Percentiles rank a stretch among this genome's conserved stretches.
Evolutionary conservation across 2,113 vertebrate species (phyloP).

Genomic region (Struthidea cinerea): DNA sequence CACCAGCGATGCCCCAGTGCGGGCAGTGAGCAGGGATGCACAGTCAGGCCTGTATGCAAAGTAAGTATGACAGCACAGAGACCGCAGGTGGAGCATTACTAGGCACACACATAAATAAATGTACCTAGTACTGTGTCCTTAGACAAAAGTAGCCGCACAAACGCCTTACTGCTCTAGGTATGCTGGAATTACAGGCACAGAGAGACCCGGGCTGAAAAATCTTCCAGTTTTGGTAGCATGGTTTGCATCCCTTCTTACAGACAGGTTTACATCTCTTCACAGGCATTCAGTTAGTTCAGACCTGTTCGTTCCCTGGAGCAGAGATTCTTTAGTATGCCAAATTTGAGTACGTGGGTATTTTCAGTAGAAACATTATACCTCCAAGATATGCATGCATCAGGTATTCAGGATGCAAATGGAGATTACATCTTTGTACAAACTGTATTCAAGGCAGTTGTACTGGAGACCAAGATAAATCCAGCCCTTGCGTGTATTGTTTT

Average conservation of each 20-base stretch:
- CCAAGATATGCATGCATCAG: background rate
- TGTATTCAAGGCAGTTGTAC: background rate
- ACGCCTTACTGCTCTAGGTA: rapidly evolving
- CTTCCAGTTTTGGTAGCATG: background rate
- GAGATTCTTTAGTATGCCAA: background rate
- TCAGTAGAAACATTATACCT: background rate
- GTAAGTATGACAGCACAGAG: background rate
- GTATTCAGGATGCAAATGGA: background rate
- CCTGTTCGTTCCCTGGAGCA: background rate
- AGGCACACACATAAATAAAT: background rate
- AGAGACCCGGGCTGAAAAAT: background rate
- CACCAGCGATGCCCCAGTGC: background rate
- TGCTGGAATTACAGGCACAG: background rate
- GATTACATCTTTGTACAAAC: background rate
- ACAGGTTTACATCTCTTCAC: background rate
- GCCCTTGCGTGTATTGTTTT: background rate
- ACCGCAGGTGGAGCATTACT: background rate
- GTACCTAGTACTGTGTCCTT: background rate
- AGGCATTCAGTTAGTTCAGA: background rate
- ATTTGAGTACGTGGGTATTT: background rate
- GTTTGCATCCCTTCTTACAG: background rate
- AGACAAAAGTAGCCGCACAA: background rate
- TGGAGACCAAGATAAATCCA: background rate
- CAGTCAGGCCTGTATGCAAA: background rate
- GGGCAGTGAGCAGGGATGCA: background rate